Conservation (phyloP, 1,140 invertebrate species). For the Drosophila sucinea region DNA sequence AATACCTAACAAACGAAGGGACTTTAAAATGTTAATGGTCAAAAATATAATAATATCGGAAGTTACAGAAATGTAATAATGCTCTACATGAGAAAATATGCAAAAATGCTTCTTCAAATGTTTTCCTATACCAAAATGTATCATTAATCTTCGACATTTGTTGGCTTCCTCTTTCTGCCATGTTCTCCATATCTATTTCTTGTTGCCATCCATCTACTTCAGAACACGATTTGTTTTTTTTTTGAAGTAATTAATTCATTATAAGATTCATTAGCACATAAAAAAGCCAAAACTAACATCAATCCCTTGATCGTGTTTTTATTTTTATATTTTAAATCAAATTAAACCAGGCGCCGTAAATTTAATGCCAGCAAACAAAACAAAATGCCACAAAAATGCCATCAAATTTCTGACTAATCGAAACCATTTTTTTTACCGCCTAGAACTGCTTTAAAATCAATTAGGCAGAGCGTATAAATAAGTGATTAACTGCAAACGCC, state of each 20-base stretch:
- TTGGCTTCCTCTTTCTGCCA: conserved; percentile 6
- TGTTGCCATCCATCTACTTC: conserved; percentile 39
- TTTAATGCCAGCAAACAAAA: neutral
- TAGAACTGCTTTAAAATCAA: conserved; percentile 71
- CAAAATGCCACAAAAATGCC: conserved; percentile 1
- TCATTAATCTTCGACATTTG: neutral
- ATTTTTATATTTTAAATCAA: neutral
- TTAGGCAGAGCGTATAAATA: conserved; percentile 61
- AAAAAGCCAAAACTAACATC: conserved; percentile 39
- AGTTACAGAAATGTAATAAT: too few relatives aligned
- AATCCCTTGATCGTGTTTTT: neutral
- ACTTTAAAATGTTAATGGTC: too few relatives aligned
- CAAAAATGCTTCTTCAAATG: too few relatives aligned
- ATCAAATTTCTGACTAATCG: conserved; percentile 8
- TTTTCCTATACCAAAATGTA: neutral
- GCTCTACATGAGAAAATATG: too few relatives aligned
- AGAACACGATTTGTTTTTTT: neutral
- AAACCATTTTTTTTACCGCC: conserved; percentile 18
- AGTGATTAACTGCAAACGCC: conserved; percentile 57
- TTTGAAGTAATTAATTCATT: conserved; percentile 6
- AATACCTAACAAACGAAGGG: too few relatives aligned
- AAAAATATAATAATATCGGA: too few relatives aligned
- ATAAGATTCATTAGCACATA: conserved; percentile 34
- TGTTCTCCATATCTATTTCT: conserved; percentile 5
- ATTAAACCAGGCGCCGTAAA: conserved; percentile 47